Conservation (phyloP, 1,140 invertebrate species). For the Calosoma granatense region DNA sequence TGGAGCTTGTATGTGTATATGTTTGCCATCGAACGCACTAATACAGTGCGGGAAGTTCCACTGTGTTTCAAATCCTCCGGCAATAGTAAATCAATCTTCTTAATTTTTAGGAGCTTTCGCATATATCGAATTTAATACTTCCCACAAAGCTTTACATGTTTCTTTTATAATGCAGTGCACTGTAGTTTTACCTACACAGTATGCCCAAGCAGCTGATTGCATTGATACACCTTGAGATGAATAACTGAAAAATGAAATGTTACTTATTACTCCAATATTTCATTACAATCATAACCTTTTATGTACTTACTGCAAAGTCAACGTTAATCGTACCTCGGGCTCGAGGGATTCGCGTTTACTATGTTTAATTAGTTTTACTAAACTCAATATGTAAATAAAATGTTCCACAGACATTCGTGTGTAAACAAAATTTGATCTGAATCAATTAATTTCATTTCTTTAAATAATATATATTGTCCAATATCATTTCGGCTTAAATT, state of each 20-base stretch:
- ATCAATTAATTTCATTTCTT: too few species aligned
- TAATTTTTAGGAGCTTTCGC: not conserved
- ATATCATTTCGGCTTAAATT: too few species aligned
- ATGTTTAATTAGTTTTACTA: not conserved
- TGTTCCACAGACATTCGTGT: not conserved
- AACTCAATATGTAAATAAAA: not conserved
- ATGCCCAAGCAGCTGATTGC: not conserved
- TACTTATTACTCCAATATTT: not conserved
- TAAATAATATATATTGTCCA: too few species aligned
- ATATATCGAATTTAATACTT: not conserved
- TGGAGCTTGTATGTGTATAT: constrained; percentile 16
- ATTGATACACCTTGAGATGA: not conserved
- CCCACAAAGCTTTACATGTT: not conserved
- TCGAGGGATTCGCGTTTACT: not conserved
- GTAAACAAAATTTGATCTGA: too few species aligned
- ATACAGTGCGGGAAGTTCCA: constrained; percentile 20
- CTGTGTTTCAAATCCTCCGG: constrained; percentile 12
- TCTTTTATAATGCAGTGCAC: not conserved
- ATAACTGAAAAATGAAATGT: not conserved
- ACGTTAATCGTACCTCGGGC: not conserved
- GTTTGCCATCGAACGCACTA: constrained; percentile 19
- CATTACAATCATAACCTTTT: not conserved
- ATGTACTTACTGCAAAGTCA: not conserved
- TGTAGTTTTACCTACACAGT: not conserved
- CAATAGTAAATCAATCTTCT: constrained; percentile 12